These are phyloP conservation scores for Melanotaenia maccullochi DNA, from an alignment of 2,797 vertebrate species.

Conservation along the genomic window DNA sequence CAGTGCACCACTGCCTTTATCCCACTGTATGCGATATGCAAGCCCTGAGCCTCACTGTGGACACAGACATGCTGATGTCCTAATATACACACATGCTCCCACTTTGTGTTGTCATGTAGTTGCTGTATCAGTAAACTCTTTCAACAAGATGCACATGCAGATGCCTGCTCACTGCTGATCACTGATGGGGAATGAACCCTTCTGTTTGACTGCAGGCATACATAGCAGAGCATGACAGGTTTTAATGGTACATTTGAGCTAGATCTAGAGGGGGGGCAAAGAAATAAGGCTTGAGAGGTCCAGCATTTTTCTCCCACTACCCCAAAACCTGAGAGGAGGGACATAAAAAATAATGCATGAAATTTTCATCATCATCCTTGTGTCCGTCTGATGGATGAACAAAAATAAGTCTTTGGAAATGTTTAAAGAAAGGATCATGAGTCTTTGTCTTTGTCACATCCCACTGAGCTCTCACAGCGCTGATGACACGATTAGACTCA, in stretches of 20 bases:
- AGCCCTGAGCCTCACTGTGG: constrained; percentile 51
- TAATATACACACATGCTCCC: constrained; percentile 46
- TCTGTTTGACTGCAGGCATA: constrained; percentile 75
- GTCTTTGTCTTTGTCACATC: constrained; percentile 40
- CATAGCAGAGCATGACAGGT: constrained; percentile 73
- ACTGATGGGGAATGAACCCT: constrained; percentile 79
- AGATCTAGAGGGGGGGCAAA: constrained; percentile 42
- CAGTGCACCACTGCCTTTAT: constrained; percentile 68
- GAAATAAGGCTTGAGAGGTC: not conserved
- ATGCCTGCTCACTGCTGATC: constrained; percentile 60
- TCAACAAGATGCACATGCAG: constrained; percentile 56
- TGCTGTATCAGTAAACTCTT: constrained; percentile 52
- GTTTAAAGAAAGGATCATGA: constrained; percentile 48
- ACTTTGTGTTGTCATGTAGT: constrained; percentile 62
- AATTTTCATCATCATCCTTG: not conserved
- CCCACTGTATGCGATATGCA: constrained; percentile 53
- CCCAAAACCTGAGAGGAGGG: constrained; percentile 20
- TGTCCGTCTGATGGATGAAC: not conserved
- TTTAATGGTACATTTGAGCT: constrained; percentile 80
- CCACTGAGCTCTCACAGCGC: constrained; percentile 37
- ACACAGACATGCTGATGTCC: constrained; percentile 49
- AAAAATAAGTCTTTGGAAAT: constrained; percentile 26
- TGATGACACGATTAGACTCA: constrained; percentile 51
- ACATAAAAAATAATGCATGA: not conserved
- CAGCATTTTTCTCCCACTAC: not conserved